These are phyloP conservation scores for Mustelus asterias DNA, from an alignment of 2,113 vertebrate genomes.

Conservation along the genomic window DNA sequence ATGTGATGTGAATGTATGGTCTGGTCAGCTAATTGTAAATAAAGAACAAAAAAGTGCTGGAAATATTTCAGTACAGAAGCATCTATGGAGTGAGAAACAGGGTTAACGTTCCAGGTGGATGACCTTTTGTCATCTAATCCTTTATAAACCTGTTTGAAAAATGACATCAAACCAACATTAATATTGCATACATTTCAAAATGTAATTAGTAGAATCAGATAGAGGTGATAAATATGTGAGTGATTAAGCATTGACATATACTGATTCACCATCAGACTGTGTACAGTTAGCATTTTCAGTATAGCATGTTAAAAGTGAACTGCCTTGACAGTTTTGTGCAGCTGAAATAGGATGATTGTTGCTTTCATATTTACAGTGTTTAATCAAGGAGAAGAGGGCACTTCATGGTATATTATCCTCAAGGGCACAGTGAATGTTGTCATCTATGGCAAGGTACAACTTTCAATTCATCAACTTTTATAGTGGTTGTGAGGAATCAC, in stretches of 20 bases:
- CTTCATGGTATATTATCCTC: conserved; percentile 97
- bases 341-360: conserved; percentile 44
- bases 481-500: not conserved
- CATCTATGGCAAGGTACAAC: conserved; percentile 92
- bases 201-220: not conserved
- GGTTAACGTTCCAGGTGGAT: not conserved
- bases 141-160: not conserved
- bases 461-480: not conserved
- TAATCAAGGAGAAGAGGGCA: conserved; percentile 97
- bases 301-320: not conserved
- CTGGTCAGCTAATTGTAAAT: not conserved
- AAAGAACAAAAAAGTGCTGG: not conserved
- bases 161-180: not conserved
- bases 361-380: conserved; percentile 75
- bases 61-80: not conserved
- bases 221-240: not conserved
- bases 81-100: not conserved
- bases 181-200: not conserved
- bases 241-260: conserved; percentile 14
- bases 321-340: conserved; percentile 35
- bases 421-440: conserved; percentile 97
- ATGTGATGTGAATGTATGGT: not conserved
- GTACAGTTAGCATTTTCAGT: not conserved
- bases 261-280: not conserved
- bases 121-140: not conserved